Conservation (phyloP, 2,888 invertebrate genomes). For the Schizotus pectinicornis region DNA sequence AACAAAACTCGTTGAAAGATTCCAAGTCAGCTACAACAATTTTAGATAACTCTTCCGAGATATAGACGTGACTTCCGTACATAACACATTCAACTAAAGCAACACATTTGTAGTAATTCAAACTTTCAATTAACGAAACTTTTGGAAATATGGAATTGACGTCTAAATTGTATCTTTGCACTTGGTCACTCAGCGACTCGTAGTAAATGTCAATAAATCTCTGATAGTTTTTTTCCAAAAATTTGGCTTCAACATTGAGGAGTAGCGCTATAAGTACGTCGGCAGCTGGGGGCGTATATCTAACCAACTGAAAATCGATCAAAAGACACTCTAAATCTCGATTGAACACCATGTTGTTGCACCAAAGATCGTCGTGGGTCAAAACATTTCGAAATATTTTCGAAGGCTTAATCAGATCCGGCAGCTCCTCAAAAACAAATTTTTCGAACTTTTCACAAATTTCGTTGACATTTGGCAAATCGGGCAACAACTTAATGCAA, state of each 20-base stretch:
- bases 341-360: conserved; percentile 67
- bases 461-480: conserved; percentile 18
- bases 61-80: conserved; percentile 62
- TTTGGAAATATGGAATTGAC: conserved; percentile 57
- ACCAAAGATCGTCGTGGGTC: conserved; percentile 69
- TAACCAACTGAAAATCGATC: conserved; percentile 73
- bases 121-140: conserved; percentile 58
- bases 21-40: conserved; percentile 59
- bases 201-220: conserved; percentile 66
- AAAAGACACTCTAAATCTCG: conserved; percentile 61
- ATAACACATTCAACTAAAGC: conserved; percentile 64
- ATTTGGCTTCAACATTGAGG: conserved; percentile 61
- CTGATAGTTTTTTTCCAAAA: conserved; percentile 61
- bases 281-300: conserved; percentile 69
- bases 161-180: conserved; percentile 56
- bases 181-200: conserved; percentile 57
- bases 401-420: conserved; percentile 46
- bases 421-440: conserved; percentile 39
- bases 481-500: conserved; percentile 37
- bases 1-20: conserved; percentile 64
- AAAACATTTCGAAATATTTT: conserved; percentile 61
- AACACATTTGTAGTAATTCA: conserved; percentile 61
- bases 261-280: conserved; percentile 67
- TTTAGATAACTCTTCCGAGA: conserved; percentile 61
- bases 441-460: conserved; percentile 32